Conservation (phyloP, 2,888 invertebrate genomes). For the Timandra comae region DNA sequence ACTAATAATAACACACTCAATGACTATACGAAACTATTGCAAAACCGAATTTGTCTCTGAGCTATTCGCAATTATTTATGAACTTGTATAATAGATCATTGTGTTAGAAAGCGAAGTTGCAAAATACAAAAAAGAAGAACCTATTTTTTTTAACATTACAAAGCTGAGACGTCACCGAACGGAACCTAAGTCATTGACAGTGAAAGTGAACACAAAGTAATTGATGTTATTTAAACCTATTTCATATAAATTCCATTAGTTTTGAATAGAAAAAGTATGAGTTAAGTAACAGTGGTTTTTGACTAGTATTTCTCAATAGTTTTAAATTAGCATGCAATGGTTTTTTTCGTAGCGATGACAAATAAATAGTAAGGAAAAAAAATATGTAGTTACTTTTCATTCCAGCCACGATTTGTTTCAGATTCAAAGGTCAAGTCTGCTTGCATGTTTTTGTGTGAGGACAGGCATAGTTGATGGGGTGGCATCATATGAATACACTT, state of each 20-base stretch:
- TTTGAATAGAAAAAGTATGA: constrained; percentile 7
- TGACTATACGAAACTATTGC: too few relatives aligned
- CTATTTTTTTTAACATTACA: constrained; percentile 44
- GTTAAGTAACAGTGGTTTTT: not conserved
- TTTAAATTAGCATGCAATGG: constrained; percentile 14
- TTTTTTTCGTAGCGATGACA: constrained; percentile 9
- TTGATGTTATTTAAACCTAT: constrained; percentile 49
- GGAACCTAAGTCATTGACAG: constrained; percentile 57
- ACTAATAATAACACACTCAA: too few relatives aligned
- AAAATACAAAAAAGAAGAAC: constrained; percentile 34
- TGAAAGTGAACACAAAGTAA: constrained; percentile 63
- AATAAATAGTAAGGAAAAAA: constrained; percentile 30
- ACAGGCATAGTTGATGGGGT: constrained; percentile 26
- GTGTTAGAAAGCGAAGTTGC: constrained; percentile 50
- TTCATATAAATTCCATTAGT: constrained; percentile 23
- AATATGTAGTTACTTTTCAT: constrained; percentile 50
- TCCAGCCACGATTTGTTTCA: constrained; percentile 47
- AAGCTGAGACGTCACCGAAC: constrained; percentile 50
- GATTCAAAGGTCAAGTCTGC: constrained; percentile 46
- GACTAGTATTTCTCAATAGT: constrained; percentile 3
- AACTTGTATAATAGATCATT: constrained; percentile 33
- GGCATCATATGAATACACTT: too few relatives aligned
- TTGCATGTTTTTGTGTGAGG: constrained; percentile 50
- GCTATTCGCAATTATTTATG: constrained; percentile 26
- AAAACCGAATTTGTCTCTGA: constrained; percentile 14